Conservation (phyloP, 2,888 invertebrate species). For the Xanthostigma xanthostigma region DNA sequence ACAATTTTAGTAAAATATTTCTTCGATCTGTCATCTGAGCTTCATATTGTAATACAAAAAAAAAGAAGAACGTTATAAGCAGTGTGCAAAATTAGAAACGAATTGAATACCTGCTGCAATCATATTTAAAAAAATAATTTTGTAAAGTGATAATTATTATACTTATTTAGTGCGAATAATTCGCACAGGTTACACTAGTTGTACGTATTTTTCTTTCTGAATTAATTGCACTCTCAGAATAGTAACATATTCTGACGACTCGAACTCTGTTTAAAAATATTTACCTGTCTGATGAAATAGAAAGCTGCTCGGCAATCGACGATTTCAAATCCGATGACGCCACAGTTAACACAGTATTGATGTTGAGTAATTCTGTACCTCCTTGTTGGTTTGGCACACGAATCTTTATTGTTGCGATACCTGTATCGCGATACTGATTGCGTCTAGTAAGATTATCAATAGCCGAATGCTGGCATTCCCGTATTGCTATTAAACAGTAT, state of each 20-base stretch:
- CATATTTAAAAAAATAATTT: no score
- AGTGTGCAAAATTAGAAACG: no score
- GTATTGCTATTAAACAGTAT: conserved; percentile 37
- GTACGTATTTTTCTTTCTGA: conserved; percentile 5
- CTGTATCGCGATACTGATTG: conserved; percentile 50
- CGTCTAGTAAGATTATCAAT: conserved; percentile 56
- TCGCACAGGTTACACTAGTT: no score
- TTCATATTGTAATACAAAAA: no score
- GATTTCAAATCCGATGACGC: conserved; percentile 39
- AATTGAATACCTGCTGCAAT: no score
- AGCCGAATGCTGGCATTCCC: conserved; percentile 50
- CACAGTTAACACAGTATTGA: conserved; percentile 39
- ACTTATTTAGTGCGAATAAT: no score
- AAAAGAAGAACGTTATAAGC: no score
- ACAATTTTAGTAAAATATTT: no score
- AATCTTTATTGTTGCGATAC: conserved; percentile 56
- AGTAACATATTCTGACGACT: no score
- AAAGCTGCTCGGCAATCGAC: conserved; percentile 33
- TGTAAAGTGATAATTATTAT: no score
- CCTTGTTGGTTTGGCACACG: conserved; percentile 41
- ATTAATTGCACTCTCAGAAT: conserved; percentile 7
- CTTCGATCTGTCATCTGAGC: no score
- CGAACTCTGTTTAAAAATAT: conserved; percentile 2
- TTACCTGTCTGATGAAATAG: conserved; percentile 30
- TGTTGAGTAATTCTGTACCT: conserved; percentile 32